These are phyloP conservation scores for Desmodus rotundus DNA, from an alignment of 2,113 vertebrate species.

Conservation along the genomic window DNA sequence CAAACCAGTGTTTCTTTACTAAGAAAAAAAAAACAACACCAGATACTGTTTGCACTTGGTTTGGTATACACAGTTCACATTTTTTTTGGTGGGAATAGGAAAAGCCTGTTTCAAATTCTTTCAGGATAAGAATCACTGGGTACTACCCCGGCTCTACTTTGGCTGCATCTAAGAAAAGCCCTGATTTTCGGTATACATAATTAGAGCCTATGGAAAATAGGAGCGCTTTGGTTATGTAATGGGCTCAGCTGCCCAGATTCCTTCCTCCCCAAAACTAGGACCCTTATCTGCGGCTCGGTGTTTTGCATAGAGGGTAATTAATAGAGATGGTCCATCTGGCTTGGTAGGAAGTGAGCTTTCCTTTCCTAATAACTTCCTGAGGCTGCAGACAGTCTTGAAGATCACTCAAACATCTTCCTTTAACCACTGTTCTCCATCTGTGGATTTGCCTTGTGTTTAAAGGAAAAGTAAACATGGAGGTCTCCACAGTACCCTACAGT, in stretches of 20 bases:
- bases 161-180: background rate
- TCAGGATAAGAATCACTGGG: background rate
- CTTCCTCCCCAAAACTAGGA: background rate
- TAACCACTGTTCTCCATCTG: background rate
- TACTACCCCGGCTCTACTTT: background rate
- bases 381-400: background rate
- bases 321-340: background rate
- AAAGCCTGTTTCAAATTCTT: background rate
- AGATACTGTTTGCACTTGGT: background rate
- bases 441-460: background rate
- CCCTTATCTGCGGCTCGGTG: background rate
- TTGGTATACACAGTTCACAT: background rate
- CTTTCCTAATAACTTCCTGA: background rate
- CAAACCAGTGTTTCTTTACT: background rate
- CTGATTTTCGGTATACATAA: background rate
- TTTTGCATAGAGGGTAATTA: background rate
- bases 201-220: background rate
- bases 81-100: background rate
- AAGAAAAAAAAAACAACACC: constrained; percentile 35
- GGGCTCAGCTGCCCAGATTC: background rate
- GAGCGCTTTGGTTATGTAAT: background rate
- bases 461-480: background rate
- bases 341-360: background rate
- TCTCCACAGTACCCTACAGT: background rate
- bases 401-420: background rate